These are phyloP conservation scores for Euzetes globulus DNA, from an alignment of 2,888 invertebrate species.

Conservation along the genomic window DNA sequence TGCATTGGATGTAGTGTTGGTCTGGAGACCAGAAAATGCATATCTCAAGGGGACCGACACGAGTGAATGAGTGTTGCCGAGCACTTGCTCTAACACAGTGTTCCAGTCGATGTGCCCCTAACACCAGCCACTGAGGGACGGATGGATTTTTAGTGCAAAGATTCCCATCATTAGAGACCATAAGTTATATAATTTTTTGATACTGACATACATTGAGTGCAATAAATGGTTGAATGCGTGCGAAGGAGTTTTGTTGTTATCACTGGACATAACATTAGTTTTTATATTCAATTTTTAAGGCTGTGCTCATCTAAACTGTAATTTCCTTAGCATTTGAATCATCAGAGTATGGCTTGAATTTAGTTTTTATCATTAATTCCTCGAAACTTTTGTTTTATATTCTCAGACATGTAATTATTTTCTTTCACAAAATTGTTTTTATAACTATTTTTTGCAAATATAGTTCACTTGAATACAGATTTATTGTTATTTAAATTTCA, in stretches of 20 bases:
- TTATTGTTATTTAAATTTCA: neutral
- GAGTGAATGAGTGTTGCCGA: slow-evolving; percentile 15
- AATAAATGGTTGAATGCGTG: slow-evolving; percentile 1
- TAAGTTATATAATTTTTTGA: slow-evolving; percentile 17
- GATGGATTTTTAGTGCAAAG: neutral
- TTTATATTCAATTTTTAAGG: slow-evolving; percentile 9
- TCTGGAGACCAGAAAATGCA: neutral
- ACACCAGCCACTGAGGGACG: neutral
- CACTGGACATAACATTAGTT: neutral
- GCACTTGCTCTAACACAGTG: neutral
- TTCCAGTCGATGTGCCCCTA: neutral
- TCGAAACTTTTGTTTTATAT: neutral
- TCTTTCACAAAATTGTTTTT: neutral
- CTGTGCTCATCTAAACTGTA: neutral
- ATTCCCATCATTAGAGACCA: slow-evolving; percentile 17
- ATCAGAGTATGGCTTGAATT: neutral
- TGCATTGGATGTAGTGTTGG: too few relatives aligned
- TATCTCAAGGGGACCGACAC: slow-evolving; percentile 14
- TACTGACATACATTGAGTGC: slow-evolving; percentile 14
- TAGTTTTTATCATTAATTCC: neutral
- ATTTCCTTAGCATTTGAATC: neutral
- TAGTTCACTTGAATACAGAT: neutral
- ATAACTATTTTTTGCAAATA: neutral
- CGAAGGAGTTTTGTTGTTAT: slow-evolving; percentile 22
- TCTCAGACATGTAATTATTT: slow-evolving; percentile 19